Evolutionary conservation across 2,797 vertebrate species (phyloP).

Genomic region (Melopsittacus undulatus): DNA sequence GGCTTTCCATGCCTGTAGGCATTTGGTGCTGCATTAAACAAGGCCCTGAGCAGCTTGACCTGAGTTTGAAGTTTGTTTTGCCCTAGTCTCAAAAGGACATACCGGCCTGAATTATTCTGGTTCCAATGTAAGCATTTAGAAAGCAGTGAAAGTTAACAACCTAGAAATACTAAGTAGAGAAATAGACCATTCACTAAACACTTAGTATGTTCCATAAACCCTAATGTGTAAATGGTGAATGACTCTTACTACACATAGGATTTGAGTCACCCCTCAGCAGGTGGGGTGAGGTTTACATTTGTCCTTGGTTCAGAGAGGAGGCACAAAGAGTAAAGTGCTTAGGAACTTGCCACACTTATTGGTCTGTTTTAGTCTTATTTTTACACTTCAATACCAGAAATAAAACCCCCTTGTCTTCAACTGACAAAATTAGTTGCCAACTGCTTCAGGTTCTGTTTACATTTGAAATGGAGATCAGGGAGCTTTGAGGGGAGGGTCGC

Average conservation of each 20-base stretch:
- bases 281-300: background rate
- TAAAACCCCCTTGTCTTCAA: background rate
- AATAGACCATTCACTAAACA: background rate
- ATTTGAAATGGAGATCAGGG: background rate
- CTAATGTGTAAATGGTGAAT: background rate
- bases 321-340: background rate
- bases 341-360: background rate
- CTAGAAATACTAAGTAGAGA: background rate
- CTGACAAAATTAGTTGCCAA: background rate
- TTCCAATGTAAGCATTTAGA: background rate
- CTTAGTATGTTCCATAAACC: background rate
- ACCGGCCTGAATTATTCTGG: background rate
- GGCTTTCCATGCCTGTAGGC: background rate
- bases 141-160: background rate
- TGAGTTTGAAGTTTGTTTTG: background rate
- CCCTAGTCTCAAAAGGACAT: background rate
- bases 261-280: background rate
- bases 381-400: background rate
- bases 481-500: background rate
- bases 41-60: background rate
- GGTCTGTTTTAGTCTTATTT: background rate
- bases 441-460: background rate
- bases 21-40: background rate
- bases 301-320: background rate
- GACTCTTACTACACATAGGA: rapidly evolving